Conservation (phyloP, 2,888 invertebrate genomes). For the Nephrotoma flavescens region DNA sequence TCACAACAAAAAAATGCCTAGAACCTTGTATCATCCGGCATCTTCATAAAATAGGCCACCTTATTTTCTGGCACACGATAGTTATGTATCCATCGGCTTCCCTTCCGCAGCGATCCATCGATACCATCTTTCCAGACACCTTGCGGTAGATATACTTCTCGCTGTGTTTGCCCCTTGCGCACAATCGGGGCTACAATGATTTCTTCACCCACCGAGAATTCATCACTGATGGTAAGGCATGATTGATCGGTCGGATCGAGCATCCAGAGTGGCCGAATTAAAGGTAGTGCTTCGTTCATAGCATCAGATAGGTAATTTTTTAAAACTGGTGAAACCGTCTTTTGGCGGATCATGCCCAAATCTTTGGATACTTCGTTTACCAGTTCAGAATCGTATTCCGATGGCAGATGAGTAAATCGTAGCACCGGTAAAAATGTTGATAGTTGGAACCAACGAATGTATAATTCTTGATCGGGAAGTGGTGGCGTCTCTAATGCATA, state of each 20-base stretch:
- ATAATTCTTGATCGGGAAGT: conserved; percentile 66
- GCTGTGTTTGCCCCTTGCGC: conserved; percentile 47
- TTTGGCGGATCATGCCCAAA: conserved; percentile 57
- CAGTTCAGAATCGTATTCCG: conserved; percentile 67
- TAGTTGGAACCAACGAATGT: conserved; percentile 80
- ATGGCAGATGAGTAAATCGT: conserved; percentile 80
- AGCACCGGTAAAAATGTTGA: conserved; percentile 84
- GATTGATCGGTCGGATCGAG: conserved; percentile 63
- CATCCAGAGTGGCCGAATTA: conserved; percentile 85
- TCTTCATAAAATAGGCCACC: conserved; percentile 69
- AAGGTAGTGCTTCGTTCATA: conserved; percentile 64
- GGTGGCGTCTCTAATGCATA: conserved; percentile 39
- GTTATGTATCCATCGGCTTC: conserved; percentile 81
- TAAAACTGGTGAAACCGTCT: conserved; percentile 59
- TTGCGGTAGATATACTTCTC: conserved; percentile 77
- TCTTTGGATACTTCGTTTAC: conserved; percentile 64
- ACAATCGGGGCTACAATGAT: conserved; percentile 82
- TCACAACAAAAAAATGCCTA: conserved; percentile 18
- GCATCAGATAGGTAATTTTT: conserved; percentile 65
- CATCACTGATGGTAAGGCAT: conserved; percentile 62
- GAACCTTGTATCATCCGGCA: conserved; percentile 73
- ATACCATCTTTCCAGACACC: conserved; percentile 91
- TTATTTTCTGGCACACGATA: conserved; percentile 66
- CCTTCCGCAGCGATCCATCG: conserved; percentile 70
- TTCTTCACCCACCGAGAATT: conserved; percentile 81